A percentile compares a stretch with the other conserved stretches of the same genome.
These are phyloP conservation scores for Caenorhabditis sulstoni DNA, from an alignment of 2,888 invertebrate genomes.

Conservation along the genomic window DNA sequence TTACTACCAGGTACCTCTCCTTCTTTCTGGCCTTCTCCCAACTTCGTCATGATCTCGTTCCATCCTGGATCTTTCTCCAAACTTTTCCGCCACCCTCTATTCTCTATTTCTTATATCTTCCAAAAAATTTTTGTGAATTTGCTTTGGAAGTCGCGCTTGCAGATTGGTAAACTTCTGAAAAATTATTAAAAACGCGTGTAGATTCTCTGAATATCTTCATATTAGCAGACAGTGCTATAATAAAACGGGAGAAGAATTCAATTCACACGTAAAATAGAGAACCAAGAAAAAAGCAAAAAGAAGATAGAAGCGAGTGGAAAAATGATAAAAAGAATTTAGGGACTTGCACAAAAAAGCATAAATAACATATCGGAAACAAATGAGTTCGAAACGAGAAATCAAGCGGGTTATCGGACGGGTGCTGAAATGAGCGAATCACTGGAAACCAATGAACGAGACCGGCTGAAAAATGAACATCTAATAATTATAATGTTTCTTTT, in stretches of 20 bases:
- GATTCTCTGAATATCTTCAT: not conserved
- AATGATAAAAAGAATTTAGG: not conserved
- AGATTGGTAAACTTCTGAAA: too few relatives aligned
- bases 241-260: not conserved
- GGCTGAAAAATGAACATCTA: not conserved
- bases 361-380: too few relatives aligned
- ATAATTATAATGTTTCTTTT: too few relatives aligned
- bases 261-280: constrained; percentile 15
- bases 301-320: not conserved
- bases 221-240: not conserved
- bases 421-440: too few relatives aligned
- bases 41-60: constrained; percentile 6
- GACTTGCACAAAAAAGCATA: not conserved
- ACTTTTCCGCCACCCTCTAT: not conserved
- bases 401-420: too few relatives aligned
- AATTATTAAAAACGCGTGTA: too few relatives aligned
- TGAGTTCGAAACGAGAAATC: too few relatives aligned
- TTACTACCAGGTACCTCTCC: not conserved
- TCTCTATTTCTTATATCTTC: constrained; percentile 8
- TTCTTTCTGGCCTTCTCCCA: constrained; percentile 1
- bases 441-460: not conserved
- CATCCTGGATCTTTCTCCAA: not conserved
- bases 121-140: too few relatives aligned
- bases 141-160: too few relatives aligned
- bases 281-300: not conserved